Evolutionary conservation across 2,113 vertebrate genomes (phyloP), one percentile per base, ranked within the genome.

Genomic region (Psammodynastes pulverulentus): DNA sequence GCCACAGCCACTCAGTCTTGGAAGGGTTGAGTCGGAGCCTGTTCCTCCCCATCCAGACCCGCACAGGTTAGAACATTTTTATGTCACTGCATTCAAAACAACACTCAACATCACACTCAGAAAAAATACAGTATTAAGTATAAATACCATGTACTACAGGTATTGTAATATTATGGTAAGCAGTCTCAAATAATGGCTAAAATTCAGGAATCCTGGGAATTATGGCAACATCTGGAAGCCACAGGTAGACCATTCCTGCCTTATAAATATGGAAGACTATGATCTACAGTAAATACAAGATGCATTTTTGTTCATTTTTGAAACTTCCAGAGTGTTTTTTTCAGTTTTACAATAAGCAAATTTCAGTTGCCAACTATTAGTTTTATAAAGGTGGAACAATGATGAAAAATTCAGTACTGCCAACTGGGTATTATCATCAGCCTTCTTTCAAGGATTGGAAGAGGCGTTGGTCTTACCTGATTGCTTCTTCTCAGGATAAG

Each of bases 341-440:
- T 85, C 56, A 85, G 0, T 0, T 89, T 52, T 0, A 0, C 0
- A 92, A 93, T 45, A 89, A 0, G 0, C 0, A 45, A 0, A 92
- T 23, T 48, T 91, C 89, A 92, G 26, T 13, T 8, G 15, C 29
- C 5, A 84, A 87, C 93, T 92, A 89, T 54, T 91, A 86, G 49
- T 91, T n/a, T 72, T 1, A 0, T 67, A 92, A 94, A 67, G 46
- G 0, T 1, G 49, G 52, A 45, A 91, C 39, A 52, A 34, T 49
- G 84, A 49, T 88, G 90, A 52, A 46, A 56, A 90, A 4, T 51
- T 87, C 87, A 89, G 85, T 91, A 91, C 72, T 88, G 62, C 5
- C 53, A 13, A 67, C 53, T 56, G 62, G 89, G 7, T 54, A 13
- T 24, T 24, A 24, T 29, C 45, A 51, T 10, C 12, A 52, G 39